phyloP scores from a whole-genome alignment of 2,113 vertebrate genomes.

The Leptobrachium ailaonicum region DNA sequence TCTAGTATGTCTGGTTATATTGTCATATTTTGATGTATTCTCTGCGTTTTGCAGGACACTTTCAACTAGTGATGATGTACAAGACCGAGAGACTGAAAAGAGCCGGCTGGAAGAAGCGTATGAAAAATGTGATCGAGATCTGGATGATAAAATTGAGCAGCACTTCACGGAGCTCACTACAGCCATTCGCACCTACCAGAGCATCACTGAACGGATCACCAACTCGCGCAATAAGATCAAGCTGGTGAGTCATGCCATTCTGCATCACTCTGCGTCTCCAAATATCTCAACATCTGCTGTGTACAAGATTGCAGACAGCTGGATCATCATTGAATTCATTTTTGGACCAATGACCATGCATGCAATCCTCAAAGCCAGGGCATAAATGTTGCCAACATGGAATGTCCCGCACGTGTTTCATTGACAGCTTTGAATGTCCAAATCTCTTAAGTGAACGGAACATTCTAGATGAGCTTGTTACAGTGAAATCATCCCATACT shows the following conservation, averaged over 20 bases:
- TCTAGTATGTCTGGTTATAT: neutral
- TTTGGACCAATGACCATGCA: no score
- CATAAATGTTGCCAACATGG: no score
- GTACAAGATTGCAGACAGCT: no score
- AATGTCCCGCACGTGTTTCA: no score
- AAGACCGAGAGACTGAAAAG: slow-evolving; percentile 94
- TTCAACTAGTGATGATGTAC: slow-evolving; percentile 89
- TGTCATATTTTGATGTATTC: neutral
- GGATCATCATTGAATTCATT: no score
- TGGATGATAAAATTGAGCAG: slow-evolving; percentile 91
- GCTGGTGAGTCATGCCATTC: slow-evolving; percentile 70
- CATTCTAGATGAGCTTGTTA: no score
- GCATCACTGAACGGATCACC: slow-evolving; percentile 97
- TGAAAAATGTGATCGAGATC: slow-evolving; percentile 87
- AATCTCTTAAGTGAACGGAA: no score
- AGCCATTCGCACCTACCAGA: slow-evolving; percentile 95
- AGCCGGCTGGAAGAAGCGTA: slow-evolving; percentile 92
- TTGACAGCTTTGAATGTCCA: no score
- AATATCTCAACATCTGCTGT: no score
- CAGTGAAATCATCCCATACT: no score
- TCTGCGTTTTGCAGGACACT: slow-evolving; percentile 72
- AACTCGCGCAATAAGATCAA: slow-evolving; percentile 95
- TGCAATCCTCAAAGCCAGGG: no score
- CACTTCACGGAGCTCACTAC: slow-evolving; percentile 95
- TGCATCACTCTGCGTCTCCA: no score